Evolutionary conservation across 2,797 vertebrate species (phyloP).

Genomic region (Eulemur albifrons): DNA sequence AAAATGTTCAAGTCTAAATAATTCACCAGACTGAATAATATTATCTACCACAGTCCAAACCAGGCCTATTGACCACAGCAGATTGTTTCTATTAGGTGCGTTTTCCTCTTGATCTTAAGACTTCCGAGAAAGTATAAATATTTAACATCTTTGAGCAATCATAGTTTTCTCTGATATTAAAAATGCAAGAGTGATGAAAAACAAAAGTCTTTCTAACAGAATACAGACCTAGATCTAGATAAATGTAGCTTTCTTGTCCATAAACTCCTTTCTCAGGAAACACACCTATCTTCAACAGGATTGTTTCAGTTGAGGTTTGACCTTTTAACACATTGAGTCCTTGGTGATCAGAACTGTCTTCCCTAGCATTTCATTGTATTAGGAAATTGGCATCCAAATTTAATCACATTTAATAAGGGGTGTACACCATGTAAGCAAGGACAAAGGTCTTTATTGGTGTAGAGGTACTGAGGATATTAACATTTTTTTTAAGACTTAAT

Average conservation of each 20-base stretch:
- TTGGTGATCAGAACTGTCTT: neutral
- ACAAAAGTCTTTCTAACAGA: constrained; percentile 46
- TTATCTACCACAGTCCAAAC: constrained; percentile 35
- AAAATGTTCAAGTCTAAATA: constrained; percentile 66
- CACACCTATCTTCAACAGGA: neutral
- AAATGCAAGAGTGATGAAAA: constrained; percentile 75
- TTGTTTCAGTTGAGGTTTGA: constrained; percentile 13
- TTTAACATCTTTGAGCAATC: constrained; percentile 80
- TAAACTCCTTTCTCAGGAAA: constrained; percentile 51
- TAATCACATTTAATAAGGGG: neutral
- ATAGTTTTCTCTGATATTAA: constrained; percentile 80
- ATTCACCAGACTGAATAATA: constrained; percentile 59
- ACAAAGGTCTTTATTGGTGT: neutral
- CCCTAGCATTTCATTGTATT: neutral
- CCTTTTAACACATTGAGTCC: neutral
- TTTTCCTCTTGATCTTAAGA: constrained; percentile 80
- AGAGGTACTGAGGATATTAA: neutral
- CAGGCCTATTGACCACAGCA: constrained; percentile 56
- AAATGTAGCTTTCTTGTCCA: constrained; percentile 45
- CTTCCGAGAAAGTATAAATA: constrained; percentile 79
- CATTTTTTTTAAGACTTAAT: neutral
- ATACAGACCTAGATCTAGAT: constrained; percentile 28
- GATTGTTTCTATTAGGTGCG: constrained; percentile 71
- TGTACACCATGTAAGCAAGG: neutral
- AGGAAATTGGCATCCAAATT: neutral